A percentile compares a stretch with the other conserved stretches of the same genome.
These are phyloP conservation scores for Lepisosteus oculatus DNA, from an alignment of 2,113 vertebrate genomes.

Conservation along the genomic window DNA sequence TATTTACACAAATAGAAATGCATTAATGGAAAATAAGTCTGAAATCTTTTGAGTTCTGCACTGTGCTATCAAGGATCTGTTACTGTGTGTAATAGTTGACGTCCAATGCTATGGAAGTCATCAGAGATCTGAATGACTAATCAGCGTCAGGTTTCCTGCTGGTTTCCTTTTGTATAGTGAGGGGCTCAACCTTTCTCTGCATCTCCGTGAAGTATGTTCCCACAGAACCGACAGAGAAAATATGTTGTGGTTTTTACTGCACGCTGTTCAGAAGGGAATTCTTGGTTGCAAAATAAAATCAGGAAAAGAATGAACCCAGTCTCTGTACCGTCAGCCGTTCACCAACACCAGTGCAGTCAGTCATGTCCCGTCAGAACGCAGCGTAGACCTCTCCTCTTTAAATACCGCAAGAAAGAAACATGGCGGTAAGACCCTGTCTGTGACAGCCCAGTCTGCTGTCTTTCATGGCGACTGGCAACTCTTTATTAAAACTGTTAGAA, in stretches of 20 bases:
- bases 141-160: background rate
- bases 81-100: background rate
- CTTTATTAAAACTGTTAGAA: background rate
- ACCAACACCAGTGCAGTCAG: constrained; percentile 10
- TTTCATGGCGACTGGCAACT: constrained; percentile 18
- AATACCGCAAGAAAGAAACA: too few species aligned
- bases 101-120: background rate
- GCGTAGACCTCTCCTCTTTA: too few species aligned
- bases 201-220: constrained; percentile 1
- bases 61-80: background rate
- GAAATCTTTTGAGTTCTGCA: background rate
- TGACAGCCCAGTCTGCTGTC: constrained; percentile 14
- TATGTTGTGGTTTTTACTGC: background rate
- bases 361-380: constrained; percentile 3
- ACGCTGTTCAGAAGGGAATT: background rate
- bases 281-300: constrained; percentile 7
- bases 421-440: too few species aligned
- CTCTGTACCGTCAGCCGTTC: constrained; percentile 1
- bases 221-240: background rate
- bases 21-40: background rate
- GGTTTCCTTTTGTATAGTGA: background rate
- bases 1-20: background rate
- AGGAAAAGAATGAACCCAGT: background rate
- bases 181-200: background rate
- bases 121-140: background rate